Conservation (phyloP, 1,140 invertebrate species). For the Eriosoma lanigerum region DNA sequence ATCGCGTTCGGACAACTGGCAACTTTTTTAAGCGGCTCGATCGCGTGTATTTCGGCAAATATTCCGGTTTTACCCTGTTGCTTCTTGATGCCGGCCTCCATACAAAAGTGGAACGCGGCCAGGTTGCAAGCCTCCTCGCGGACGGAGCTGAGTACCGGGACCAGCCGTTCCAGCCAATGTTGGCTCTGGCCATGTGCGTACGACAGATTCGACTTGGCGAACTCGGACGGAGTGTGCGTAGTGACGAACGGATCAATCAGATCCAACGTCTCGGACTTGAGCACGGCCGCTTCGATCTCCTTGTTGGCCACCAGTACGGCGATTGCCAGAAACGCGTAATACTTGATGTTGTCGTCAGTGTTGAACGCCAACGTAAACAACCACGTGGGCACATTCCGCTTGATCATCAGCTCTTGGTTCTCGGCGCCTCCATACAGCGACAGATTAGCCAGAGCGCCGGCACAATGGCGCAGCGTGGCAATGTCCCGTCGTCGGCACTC, state of each 20-base stretch:
- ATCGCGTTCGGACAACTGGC: slow-evolving; percentile 97
- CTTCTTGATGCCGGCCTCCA: slow-evolving; percentile 98
- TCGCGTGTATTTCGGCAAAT: slow-evolving; percentile 91
- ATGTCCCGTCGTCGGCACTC: slow-evolving; percentile 93
- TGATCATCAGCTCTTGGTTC: slow-evolving; percentile 97
- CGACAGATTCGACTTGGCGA: slow-evolving; percentile 87
- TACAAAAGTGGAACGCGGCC: slow-evolving; percentile 98
- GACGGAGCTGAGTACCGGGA: slow-evolving; percentile 94
- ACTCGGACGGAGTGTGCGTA: slow-evolving; percentile 89
- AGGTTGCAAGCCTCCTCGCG: slow-evolving; percentile 93
- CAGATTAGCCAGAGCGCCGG: slow-evolving; percentile 92
- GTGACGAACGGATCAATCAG: slow-evolving; percentile 96
- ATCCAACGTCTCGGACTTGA: slow-evolving; percentile 91
- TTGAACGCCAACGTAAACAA: slow-evolving; percentile 96
- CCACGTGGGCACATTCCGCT: slow-evolving; percentile 95
- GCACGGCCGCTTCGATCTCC: slow-evolving; percentile 94
- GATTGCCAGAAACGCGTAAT: slow-evolving; percentile 97
- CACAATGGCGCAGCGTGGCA: slow-evolving; percentile 90
- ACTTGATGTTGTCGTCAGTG: slow-evolving; percentile 93
- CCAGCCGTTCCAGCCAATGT: slow-evolving; percentile 89
- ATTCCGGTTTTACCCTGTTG: slow-evolving; percentile 93
- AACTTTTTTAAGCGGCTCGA: slow-evolving; percentile 93
- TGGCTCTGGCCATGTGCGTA: slow-evolving; percentile 96
- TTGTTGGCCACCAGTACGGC: slow-evolving; percentile 96
- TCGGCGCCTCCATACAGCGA: slow-evolving; percentile 92